Evolutionary conservation across 2,797 vertebrate species (phyloP).

Genomic region (Poecilia gillii): DNA sequence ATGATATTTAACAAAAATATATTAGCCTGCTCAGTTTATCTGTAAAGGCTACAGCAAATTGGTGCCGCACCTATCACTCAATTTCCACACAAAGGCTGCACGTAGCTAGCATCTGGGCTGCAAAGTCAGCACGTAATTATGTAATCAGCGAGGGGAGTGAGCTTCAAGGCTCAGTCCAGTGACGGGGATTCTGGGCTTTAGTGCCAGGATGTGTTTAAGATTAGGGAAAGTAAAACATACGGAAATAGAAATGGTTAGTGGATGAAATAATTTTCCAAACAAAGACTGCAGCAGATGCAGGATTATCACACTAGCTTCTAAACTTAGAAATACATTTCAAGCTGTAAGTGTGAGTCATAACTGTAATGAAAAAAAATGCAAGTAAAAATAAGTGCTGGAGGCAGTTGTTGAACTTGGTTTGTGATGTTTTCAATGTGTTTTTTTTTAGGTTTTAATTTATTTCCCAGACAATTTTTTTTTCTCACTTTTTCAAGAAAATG

Average conservation of each 20-base stretch:
- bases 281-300: background rate
- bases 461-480: background rate
- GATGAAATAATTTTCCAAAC: constrained; percentile 4
- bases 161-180: constrained; percentile 25
- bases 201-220: constrained; percentile 27
- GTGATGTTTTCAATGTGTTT: background rate
- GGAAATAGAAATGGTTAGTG: constrained; percentile 42
- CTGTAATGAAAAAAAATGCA: background rate
- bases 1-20: background rate
- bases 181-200: constrained; percentile 14
- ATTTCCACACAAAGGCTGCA: constrained; percentile 26
- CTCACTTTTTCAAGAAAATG: background rate
- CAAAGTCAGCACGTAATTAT: constrained; percentile 59
- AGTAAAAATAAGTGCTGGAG: background rate
- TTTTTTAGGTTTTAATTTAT: background rate
- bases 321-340: background rate
- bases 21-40: constrained; percentile 8
- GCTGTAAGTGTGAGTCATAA: background rate
- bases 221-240: constrained; percentile 32
- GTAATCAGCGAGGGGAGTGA: constrained; percentile 45
- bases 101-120: constrained; percentile 15
- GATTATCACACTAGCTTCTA: background rate
- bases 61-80: constrained; percentile 33
- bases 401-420: background rate
- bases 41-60: constrained; percentile 6